Percentiles rank a stretch among this genome's conserved stretches.
phyloP scores from a whole-genome alignment of 2,888 invertebrate species.

The Dasypolia templi region DNA sequence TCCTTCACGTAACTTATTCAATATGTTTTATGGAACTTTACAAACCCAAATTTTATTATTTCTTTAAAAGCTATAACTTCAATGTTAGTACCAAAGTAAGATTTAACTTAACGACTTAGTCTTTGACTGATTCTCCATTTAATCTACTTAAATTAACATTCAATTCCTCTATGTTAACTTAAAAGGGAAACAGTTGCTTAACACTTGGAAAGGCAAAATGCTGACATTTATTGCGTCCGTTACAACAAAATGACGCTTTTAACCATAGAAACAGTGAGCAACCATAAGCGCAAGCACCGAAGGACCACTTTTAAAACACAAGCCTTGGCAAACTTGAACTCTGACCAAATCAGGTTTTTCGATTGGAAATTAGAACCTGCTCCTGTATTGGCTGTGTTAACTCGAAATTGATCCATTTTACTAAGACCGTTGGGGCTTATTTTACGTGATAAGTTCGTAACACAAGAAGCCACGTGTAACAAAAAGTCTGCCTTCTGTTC shows the following conservation, averaged over 20 bases:
- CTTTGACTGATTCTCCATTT: conserved; percentile 2
- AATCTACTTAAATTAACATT: conserved; percentile 49
- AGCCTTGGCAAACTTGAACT: background rate
- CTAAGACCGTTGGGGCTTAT: background rate
- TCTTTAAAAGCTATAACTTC: background rate
- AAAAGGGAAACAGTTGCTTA: conserved; percentile 67
- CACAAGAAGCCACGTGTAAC: background rate
- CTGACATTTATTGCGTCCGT: conserved; percentile 70
- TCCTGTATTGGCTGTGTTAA: background rate
- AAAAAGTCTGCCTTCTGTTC: conserved; percentile 33
- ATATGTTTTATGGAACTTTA: background rate
- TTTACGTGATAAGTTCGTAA: background rate
- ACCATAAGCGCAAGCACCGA: conserved; percentile 9
- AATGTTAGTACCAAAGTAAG: background rate
- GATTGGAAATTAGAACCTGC: background rate
- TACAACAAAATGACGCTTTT: conserved; percentile 70
- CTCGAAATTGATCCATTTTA: background rate
- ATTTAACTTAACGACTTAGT: background rate
- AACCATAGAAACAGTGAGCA: conserved; percentile 63
- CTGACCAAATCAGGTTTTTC: background rate
- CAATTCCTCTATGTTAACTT: conserved; percentile 56
- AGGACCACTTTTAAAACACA: background rate
- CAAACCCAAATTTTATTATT: background rate
- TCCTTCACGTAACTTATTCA: background rate
- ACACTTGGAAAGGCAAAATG: conserved; percentile 67